These are phyloP conservation scores for Drosophila prosaltans DNA, from an alignment of 1,140 invertebrate genomes.

Conservation along the genomic window DNA sequence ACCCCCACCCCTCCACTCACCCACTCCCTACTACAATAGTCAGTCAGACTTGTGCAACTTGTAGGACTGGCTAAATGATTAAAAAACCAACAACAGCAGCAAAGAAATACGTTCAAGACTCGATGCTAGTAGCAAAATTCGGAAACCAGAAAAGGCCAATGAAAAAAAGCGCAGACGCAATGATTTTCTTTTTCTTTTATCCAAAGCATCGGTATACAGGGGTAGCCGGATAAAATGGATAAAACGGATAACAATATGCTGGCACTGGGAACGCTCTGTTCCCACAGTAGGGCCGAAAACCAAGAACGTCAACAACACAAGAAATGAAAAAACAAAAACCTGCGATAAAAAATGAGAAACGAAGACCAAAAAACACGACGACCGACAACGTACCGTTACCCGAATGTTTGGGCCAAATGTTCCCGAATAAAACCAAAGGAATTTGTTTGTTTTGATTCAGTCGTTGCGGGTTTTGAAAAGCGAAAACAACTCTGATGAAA, in stretches of 20 bases:
- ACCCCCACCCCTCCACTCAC: neutral
- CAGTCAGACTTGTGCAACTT: constrained; percentile 2
- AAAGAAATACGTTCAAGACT: constrained; percentile 28
- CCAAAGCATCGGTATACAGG: neutral
- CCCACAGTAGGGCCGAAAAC: neutral
- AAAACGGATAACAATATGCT: constrained; percentile 24
- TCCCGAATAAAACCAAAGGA: constrained; percentile 80
- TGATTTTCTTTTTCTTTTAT: constrained; percentile 39
- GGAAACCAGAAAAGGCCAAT: constrained; percentile 10
- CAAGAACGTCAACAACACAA: neutral
- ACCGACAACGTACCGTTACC: constrained; percentile 7
- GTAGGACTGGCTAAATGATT: constrained; percentile 48
- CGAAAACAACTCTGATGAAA: constrained; percentile 48
- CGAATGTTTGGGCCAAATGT: constrained; percentile 29
- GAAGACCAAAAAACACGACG: neutral
- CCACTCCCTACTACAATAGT: neutral
- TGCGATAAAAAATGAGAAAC: neutral
- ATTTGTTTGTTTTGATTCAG: constrained; percentile 83
- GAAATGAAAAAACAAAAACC: neutral
- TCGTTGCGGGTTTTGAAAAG: constrained; percentile 81
- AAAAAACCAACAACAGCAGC: constrained; percentile 19
- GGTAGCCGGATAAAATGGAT: constrained; percentile 48
- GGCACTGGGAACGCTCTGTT: constrained; percentile 57
- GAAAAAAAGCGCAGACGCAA: constrained; percentile 57
- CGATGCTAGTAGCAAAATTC: neutral